Evolutionary conservation across 2,888 invertebrate genomes (phyloP).

Genomic region (Aleiodes testaceus): DNA sequence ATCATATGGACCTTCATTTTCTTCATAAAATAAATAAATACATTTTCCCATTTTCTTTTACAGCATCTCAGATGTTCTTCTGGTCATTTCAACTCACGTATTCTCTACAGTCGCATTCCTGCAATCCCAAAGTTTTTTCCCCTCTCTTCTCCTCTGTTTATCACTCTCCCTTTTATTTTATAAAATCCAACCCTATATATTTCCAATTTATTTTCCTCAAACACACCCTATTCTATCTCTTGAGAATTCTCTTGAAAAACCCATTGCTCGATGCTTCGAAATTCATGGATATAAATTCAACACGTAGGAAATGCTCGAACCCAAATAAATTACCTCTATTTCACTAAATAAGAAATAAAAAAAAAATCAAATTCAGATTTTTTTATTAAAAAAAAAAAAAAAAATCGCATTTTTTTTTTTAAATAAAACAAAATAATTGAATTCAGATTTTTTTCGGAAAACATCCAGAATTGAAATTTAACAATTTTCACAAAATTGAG

Average conservation of each 20-base stretch:
- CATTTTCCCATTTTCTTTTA: background rate
- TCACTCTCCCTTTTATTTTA: background rate
- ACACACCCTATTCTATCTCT: background rate
- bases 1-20: background rate
- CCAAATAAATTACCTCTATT: too few species aligned
- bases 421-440: too few species aligned
- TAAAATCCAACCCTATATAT: constrained; percentile 1
- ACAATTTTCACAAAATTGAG: too few species aligned
- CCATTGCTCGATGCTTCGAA: background rate
- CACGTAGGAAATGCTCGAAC: too few species aligned
- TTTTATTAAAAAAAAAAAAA: too few species aligned
- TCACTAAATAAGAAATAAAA: too few species aligned
- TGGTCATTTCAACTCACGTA: constrained; percentile 12
- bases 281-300: constrained; percentile 11
- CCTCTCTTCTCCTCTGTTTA: background rate
- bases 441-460: too few species aligned
- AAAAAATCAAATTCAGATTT: too few species aligned
- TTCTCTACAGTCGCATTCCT: constrained; percentile 11
- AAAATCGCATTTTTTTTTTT: too few species aligned
- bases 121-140: constrained; percentile 6
- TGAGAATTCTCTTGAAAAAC: background rate
- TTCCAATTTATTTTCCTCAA: constrained; percentile 25
- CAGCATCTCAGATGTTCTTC: background rate
- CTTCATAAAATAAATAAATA: background rate
- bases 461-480: too few species aligned